These are phyloP conservation scores for Stramonita haemastoma DNA, from an alignment of 2,888 invertebrate species.

Conservation along the genomic window DNA sequence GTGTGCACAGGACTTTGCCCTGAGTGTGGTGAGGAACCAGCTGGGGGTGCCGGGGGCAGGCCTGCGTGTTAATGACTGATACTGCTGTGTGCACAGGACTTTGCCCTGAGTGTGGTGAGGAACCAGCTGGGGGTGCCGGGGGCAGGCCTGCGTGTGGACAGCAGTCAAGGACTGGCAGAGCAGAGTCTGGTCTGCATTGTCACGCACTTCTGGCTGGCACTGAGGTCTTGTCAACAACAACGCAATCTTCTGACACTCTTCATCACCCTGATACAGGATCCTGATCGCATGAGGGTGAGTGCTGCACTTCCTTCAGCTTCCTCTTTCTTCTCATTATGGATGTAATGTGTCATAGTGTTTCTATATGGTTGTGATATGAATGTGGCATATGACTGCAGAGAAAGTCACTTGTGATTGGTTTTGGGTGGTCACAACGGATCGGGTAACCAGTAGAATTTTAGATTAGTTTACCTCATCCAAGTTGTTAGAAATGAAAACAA, in stretches of 20 bases:
- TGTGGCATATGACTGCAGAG: no score
- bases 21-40: not conserved
- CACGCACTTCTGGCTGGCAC: constrained; percentile 26
- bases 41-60: not conserved
- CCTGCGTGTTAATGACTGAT: not conserved
- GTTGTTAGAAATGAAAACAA: no score
- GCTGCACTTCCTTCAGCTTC: no score
- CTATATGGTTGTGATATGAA: no score
- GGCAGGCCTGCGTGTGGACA: not conserved
- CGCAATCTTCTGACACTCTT: not conserved
- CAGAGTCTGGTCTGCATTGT: constrained; percentile 27
- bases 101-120: not conserved
- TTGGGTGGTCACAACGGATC: no score
- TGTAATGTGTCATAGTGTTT: no score
- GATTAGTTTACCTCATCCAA: no score
- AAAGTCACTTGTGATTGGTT: no score
- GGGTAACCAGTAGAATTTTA: no score
- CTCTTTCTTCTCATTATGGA: no score
- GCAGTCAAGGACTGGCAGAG: constrained; percentile 11
- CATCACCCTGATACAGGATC: not conserved
- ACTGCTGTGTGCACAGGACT: not conserved
- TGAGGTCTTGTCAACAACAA: not conserved
- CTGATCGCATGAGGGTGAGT: constrained; percentile 21
- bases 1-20: constrained; percentile 6
- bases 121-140: not conserved